phyloP scores from a whole-genome alignment of 2,888 invertebrate species.

The Drosophila anceps region DNA sequence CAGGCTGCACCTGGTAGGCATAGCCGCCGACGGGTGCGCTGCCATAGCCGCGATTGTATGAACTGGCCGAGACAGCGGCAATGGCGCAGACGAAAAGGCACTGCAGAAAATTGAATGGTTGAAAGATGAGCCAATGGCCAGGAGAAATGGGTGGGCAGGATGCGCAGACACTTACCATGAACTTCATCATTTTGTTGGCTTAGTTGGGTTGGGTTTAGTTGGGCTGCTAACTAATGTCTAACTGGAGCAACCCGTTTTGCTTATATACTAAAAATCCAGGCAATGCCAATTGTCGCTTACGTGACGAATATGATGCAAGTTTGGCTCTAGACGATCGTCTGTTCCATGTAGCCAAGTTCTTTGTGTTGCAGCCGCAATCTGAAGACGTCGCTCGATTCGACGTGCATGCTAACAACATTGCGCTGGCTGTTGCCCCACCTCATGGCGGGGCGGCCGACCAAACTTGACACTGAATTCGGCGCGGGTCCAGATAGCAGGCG shows the following conservation, averaged over 20 bases:
- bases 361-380: conserved; percentile 62
- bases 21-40: conserved; percentile 56
- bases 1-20: conserved; percentile 73
- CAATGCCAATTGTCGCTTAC: conserved; percentile 53
- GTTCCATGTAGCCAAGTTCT: conserved; percentile 32
- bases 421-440: conserved; percentile 1
- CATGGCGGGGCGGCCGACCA: conserved; percentile 18
- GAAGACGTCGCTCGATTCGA: conserved; percentile 61
- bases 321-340: conserved; percentile 54
- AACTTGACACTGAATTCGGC: conserved; percentile 56
- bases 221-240: conserved; percentile 67
- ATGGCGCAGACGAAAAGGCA: conserved; percentile 70
- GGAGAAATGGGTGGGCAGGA: conserved; percentile 19
- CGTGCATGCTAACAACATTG: conserved; percentile 43
- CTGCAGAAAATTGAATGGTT: conserved; percentile 29
- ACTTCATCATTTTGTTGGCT: conserved; percentile 68
- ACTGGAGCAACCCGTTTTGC: conserved; percentile 52
- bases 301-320: conserved; percentile 73
- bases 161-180: conserved; percentile 63
- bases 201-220: conserved; percentile 49
- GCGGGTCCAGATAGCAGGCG: conserved; percentile 72
- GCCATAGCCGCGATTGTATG: conserved; percentile 49
- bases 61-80: conserved; percentile 60
- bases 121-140: conserved; percentile 16
- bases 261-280: conserved; percentile 74